Evolutionary conservation across 2,797 vertebrate species (phyloP).

Genomic region (Hapalemur alaotrensis): DNA sequence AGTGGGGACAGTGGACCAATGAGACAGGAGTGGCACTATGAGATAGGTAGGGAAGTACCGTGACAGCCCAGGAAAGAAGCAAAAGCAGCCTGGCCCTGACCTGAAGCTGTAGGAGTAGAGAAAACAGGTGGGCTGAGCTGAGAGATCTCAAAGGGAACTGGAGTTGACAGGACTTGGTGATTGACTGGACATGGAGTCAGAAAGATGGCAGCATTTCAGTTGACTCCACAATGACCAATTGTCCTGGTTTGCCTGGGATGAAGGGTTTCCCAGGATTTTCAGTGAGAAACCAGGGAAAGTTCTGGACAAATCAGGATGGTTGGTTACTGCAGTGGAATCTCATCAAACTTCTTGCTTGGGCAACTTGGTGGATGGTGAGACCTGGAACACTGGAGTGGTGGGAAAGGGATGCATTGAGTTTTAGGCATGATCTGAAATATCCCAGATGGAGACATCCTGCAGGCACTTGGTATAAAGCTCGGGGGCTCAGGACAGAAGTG

Average conservation of each 20-base stretch:
- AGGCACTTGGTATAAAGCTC: background rate
- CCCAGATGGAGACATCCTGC: background rate
- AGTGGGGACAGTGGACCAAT: background rate
- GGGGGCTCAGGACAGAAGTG: background rate
- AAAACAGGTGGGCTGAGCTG: background rate
- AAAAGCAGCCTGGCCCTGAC: background rate
- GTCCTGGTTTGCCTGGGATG: background rate
- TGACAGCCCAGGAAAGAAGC: background rate
- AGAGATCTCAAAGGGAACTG: background rate
- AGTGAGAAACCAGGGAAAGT: background rate
- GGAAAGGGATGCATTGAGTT: background rate
- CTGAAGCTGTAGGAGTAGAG: background rate
- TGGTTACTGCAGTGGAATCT: background rate
- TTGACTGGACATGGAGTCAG: rapidly evolving
- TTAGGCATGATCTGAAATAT: background rate
- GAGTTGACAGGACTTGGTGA: background rate
- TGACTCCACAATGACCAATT: background rate
- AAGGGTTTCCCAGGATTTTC: background rate
- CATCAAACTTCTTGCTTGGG: background rate
- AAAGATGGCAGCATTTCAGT: background rate
- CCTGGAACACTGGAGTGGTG: rapidly evolving
- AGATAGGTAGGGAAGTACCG: background rate
- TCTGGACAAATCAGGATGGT: background rate
- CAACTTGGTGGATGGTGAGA: background rate
- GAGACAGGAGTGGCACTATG: background rate